Evolutionary conservation across 2,888 invertebrate species (phyloP).

Genomic region (Drosophila eohydei): DNA sequence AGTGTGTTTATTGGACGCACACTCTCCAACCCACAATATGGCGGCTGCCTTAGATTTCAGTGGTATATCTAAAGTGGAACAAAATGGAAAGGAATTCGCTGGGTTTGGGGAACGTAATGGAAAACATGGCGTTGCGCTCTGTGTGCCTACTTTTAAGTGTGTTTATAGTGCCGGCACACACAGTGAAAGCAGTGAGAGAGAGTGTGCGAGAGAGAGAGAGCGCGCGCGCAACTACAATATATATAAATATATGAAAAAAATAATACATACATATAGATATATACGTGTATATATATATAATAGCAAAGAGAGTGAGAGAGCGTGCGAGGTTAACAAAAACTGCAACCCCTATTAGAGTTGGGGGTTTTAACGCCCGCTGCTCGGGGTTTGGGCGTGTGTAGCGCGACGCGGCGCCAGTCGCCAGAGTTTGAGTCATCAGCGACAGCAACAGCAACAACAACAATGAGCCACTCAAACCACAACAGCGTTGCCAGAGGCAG

Average conservation of each 20-base stretch:
- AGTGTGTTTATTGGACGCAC: constrained; percentile 33
- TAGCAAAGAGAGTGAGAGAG: constrained; percentile 25
- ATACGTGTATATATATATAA: constrained; percentile 11
- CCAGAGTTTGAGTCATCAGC: constrained; percentile 78
- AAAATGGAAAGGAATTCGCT: constrained; percentile 77
- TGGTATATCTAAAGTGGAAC: constrained; percentile 66
- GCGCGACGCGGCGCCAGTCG: constrained; percentile 68
- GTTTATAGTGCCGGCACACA: constrained; percentile 71
- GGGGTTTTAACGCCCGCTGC: constrained; percentile 63
- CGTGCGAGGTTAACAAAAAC: constrained; percentile 59
- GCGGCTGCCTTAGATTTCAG: constrained; percentile 51
- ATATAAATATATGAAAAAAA: constrained; percentile 19
- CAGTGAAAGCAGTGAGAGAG: constrained; percentile 65
- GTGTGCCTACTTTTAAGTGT: constrained; percentile 69
- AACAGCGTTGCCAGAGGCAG: constrained; percentile 39
- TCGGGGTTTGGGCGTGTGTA: constrained; percentile 40
- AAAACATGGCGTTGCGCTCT: constrained; percentile 63
- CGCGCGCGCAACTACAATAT: constrained; percentile 66
- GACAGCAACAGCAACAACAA: constrained; percentile 21
- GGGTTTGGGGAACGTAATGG: constrained; percentile 65
- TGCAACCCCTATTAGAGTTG: constrained; percentile 79
- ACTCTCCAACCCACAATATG: constrained; percentile 65
- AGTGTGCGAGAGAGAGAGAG: constrained; percentile 42
- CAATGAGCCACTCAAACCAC: constrained; percentile 33
- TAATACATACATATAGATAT: not conserved